Percentiles rank a stretch among this genome's conserved stretches.
phyloP scores from a whole-genome alignment of 2,888 invertebrate species.

The Tanypteryx hageni region DNA sequence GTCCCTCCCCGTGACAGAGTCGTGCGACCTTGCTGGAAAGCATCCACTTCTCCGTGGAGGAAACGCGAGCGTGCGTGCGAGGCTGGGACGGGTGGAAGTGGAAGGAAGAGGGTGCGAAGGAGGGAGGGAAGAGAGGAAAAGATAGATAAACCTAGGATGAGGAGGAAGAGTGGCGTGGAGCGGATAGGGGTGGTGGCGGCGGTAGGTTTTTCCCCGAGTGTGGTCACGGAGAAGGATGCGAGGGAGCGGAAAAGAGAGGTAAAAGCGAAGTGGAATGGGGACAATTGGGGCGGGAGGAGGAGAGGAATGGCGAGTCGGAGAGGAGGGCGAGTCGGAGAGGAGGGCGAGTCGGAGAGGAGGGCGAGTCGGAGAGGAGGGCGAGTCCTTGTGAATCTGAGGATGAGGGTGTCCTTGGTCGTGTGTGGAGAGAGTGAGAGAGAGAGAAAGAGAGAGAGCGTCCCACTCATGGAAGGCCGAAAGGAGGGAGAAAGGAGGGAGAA shows the following conservation, averaged over 20 bases:
- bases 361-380: neutral
- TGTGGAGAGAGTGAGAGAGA: too few species aligned
- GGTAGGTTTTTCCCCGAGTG: neutral
- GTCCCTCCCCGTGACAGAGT: neutral
- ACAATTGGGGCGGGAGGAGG: neutral
- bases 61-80: neutral
- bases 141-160: neutral
- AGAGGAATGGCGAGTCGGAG: neutral
- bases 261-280: neutral
- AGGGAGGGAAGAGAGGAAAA: neutral
- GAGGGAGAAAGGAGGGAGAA: too few species aligned
- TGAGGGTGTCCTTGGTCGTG: too few species aligned
- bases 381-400: too few species aligned
- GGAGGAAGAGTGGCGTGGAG: neutral
- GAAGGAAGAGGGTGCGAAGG: neutral
- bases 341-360: neutral
- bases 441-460: too few species aligned
- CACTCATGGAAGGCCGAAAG: too few species aligned
- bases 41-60: neutral
- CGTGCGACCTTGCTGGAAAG: neutral
- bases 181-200: neutral
- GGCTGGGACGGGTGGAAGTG: neutral
- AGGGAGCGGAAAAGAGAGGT: neutral
- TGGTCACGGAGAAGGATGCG: neutral
- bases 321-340: neutral